Conservation (phyloP, 2,888 invertebrate species). For the Megalurothrips usitatus region DNA sequence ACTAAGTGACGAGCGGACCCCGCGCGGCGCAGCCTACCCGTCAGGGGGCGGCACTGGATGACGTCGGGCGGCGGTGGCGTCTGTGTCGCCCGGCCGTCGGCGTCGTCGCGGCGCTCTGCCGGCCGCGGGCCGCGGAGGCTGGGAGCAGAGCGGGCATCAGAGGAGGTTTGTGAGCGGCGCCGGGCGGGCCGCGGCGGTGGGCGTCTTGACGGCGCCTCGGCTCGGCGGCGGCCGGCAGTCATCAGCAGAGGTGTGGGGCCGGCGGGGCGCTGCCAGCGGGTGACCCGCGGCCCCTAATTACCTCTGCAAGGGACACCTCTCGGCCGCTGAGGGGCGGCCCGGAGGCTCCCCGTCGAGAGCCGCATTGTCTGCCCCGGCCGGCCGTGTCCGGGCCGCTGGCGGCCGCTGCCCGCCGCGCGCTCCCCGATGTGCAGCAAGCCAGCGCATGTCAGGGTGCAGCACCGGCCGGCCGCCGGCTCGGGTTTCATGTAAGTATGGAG, state of each 20-base stretch:
- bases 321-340: too few species aligned
- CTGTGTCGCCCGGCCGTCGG: background rate
- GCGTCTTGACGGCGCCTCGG: background rate
- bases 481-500: too few species aligned
- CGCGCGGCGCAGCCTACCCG: background rate
- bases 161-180: background rate
- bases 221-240: too few species aligned
- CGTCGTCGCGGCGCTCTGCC: background rate
- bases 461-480: too few species aligned
- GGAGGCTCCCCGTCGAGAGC: background rate
- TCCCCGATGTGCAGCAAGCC: too few species aligned
- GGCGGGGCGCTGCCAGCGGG: too few species aligned
- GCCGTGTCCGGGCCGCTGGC: background rate
- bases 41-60: too few species aligned
- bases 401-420: background rate
- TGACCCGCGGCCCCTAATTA: too few species aligned
- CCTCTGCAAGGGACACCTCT: too few species aligned
- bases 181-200: background rate
- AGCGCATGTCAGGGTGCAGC: too few species aligned
- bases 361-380: background rate
- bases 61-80: background rate
- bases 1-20: background rate
- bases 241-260: too few species aligned
- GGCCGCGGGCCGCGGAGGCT: background rate
- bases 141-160: background rate